Conservation (phyloP, 2,888 invertebrate genomes). For the Heteropelma amictum region DNA sequence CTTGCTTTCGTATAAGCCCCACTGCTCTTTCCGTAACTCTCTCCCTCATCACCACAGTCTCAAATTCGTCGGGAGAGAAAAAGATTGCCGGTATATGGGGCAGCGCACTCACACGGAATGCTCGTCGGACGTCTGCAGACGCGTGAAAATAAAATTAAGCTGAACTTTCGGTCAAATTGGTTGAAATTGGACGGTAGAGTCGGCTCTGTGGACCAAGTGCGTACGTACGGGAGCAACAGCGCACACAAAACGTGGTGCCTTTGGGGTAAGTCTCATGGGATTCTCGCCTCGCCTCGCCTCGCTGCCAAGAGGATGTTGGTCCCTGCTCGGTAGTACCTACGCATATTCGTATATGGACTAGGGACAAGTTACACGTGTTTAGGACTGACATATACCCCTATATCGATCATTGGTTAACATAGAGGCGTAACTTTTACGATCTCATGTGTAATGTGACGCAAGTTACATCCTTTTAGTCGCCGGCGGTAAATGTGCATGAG, state of each 20-base stretch:
- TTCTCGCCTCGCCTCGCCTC: slow-evolving; percentile 28
- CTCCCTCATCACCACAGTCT: slow-evolving; percentile 11
- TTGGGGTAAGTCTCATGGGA: slow-evolving; percentile 50
- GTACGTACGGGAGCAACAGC: slow-evolving; percentile 26
- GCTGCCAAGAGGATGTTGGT: slow-evolving; percentile 24
- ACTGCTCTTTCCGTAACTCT: slow-evolving; percentile 1
- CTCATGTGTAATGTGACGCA: not conserved
- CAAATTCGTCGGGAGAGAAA: slow-evolving; percentile 24
- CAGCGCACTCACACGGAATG: slow-evolving; percentile 26
- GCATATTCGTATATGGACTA: not conserved
- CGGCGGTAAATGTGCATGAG: not conserved
- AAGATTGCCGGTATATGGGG: slow-evolving; percentile 22
- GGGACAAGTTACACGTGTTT: not conserved
- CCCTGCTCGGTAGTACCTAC: slow-evolving; percentile 3
- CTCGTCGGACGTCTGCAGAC: slow-evolving; percentile 66
- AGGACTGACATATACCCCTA: not conserved
- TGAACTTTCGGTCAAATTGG: slow-evolving; percentile 82
- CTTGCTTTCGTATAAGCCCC: not conserved
- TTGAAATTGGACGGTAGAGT: slow-evolving; percentile 80
- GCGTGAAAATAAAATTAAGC: slow-evolving; percentile 81
- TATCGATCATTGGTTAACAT: not conserved
- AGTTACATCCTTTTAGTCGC: slow-evolving; percentile 1
- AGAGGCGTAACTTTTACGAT: not conserved
- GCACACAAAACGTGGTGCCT: slow-evolving; percentile 11
- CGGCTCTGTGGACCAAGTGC: slow-evolving; percentile 42